phyloP scores from a whole-genome alignment of 2,888 invertebrate genomes.

The Scaptomyza parva region DNA sequence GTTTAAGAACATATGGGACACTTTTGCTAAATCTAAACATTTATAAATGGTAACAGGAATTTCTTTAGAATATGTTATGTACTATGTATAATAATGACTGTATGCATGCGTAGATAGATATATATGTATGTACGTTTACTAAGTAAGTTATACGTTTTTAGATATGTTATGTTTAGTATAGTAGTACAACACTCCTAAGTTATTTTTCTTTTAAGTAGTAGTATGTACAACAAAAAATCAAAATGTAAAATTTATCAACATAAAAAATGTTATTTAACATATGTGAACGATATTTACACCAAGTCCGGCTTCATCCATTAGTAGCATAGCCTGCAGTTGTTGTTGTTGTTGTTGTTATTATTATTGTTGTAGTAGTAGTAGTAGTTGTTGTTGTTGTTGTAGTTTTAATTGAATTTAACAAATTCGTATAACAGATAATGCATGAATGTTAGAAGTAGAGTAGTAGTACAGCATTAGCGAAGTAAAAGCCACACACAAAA shows the following conservation, averaged over 20 bases:
- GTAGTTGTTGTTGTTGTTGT: conserved; percentile 41
- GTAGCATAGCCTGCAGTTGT: conserved; percentile 92
- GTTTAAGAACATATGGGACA: background rate
- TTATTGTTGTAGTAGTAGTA: conserved; percentile 39
- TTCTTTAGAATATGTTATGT: conserved; percentile 14
- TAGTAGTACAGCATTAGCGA: conserved; percentile 50
- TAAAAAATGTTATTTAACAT: conserved; percentile 51
- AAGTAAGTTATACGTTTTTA: conserved; percentile 12
- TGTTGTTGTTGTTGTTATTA: conserved; percentile 59
- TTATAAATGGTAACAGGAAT: conserved; percentile 2
- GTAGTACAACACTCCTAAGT: conserved; percentile 24
- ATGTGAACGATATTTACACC: conserved; percentile 91
- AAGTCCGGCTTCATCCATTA: conserved; percentile 95
- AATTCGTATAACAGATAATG: conserved; percentile 70
- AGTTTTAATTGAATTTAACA: conserved; percentile 65
- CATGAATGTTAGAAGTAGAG: conserved; percentile 63
- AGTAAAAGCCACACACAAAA: conserved; percentile 44
- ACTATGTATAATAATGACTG: conserved; percentile 49
- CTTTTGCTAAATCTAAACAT: conserved; percentile 10
- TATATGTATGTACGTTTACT: conserved; percentile 17
- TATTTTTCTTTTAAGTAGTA: conserved; percentile 1
- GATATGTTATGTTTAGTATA: conserved; percentile 18
- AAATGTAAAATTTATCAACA: conserved; percentile 19
- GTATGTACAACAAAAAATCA: conserved; percentile 47
- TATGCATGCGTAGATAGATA: conserved; percentile 53